These are phyloP conservation scores for Boulengeromyrus knoepffleri DNA, from an alignment of 2,113 vertebrate genomes.

Conservation along the genomic window DNA sequence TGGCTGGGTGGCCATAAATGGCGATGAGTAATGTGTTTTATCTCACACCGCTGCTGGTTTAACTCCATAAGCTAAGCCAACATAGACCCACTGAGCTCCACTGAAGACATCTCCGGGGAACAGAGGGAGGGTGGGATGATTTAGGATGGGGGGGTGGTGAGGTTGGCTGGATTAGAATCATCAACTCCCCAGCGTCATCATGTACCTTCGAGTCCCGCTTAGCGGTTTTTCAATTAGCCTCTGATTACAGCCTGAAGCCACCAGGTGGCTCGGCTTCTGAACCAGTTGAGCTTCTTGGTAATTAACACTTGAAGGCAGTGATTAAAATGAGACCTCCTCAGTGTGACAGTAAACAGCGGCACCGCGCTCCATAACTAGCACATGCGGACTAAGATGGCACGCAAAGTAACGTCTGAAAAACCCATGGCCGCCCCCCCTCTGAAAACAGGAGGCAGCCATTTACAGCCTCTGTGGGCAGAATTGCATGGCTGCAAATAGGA, in stretches of 20 bases:
- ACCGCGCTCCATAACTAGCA: not conserved
- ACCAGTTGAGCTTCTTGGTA: constrained; percentile 1
- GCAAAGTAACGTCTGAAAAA: not conserved
- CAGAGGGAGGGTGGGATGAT: not conserved
- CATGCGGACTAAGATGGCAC: not conserved
- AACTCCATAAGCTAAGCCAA: not conserved
- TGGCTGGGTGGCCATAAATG: not conserved
- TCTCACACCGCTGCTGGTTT: not conserved
- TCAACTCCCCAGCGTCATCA: not conserved
- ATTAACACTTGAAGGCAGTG: constrained; percentile 16
- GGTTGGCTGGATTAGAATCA: not conserved
- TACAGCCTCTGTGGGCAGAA: not conserved
- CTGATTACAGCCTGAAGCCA: not conserved
- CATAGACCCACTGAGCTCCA: not conserved
- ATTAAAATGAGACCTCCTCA: not conserved
- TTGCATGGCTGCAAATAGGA: not conserved
- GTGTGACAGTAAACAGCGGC: not conserved
- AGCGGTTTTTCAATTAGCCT: not conserved
- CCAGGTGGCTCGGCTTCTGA: not conserved
- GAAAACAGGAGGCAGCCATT: not conserved
- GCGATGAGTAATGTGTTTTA: not conserved
- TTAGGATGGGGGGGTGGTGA: not conserved
- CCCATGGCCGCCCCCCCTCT: not conserved
- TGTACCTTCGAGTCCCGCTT: not conserved
- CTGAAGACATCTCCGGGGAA: not conserved